Base-by-base conservation (phyloP, 1,140 invertebrate genomes). In the Drosophila tsacasi region DNA sequence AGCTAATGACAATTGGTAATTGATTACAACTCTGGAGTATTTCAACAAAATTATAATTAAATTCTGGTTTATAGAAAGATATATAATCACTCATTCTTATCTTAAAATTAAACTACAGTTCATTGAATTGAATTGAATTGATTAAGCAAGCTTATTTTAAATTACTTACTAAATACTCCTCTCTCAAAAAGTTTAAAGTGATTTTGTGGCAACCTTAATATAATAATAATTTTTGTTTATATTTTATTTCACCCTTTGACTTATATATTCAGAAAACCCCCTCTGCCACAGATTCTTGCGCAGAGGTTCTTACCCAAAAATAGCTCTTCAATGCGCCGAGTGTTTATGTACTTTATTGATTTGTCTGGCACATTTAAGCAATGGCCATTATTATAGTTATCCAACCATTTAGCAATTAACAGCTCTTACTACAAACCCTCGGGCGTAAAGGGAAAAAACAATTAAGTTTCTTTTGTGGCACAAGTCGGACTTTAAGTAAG, bases 401-500 rank as follows among this genome's bases (percentile, higher is more conserved):
- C 19, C 55, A 30, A 73, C 46, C 68, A 61, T 61, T 60, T 42
- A 73, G 55, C 71, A 73, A 73, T 73, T 73, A 73, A 73, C 44
- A 72, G 66, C 69, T 60, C 37, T 59, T 37, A 40, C 25, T 40
- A 54, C 67, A 42, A 72, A 30, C 52, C 37, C 69, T 61, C 44
- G n/a, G 50, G 54, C 30, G 6, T 42, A 12, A 52, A 42, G 21
- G 27, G 17, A 73, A 52, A 59, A 61, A 73, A 73, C 68, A 73
- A 72, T 73, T 72, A 50, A 60, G 71, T 73, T 74, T 74, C 71
- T 61, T 74, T 74, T 73, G 55, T 73, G 67, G 37, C 37, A 35
- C 50, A 58, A 49, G 35, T 58, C 65, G 27, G 21, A n/a, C 40
- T 46, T 40, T 37, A 65, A 50, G 47, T 25, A 13, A 66, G 19